Evolutionary conservation across 2,888 invertebrate species (phyloP).

Genomic region (Melipona beecheii): DNA sequence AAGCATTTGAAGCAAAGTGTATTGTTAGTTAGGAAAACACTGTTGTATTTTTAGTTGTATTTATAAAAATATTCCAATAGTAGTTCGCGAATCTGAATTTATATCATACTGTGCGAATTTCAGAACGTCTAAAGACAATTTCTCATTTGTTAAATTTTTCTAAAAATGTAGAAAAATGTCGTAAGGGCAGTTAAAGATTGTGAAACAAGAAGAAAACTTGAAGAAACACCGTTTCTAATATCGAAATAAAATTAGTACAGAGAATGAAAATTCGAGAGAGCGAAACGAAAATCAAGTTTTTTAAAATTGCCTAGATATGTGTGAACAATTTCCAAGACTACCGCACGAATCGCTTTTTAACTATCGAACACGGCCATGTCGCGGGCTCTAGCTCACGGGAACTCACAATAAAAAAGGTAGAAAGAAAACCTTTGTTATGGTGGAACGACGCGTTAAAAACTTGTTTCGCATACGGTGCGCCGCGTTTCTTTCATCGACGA

Average conservation of each 20-base stretch:
- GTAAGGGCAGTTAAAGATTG: neutral
- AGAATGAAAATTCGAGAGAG: neutral
- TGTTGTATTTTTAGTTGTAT: no score
- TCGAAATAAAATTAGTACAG: neutral
- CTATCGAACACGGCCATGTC: neutral
- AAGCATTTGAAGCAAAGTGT: accelerated
- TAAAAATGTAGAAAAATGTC: neutral
- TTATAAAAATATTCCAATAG: neutral
- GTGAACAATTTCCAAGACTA: neutral
- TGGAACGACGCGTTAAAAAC: conserved; percentile 3
- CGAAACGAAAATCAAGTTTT: neutral
- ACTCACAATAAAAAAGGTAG: neutral
- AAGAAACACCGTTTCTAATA: neutral
- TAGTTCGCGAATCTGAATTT: neutral
- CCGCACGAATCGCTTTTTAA: neutral
- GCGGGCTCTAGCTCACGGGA: neutral
- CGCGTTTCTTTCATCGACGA: conserved; percentile 14
- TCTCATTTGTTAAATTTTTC: neutral
- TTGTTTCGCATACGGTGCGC: conserved; percentile 20
- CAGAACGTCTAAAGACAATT: neutral
- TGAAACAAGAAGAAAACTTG: neutral
- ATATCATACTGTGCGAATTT: neutral
- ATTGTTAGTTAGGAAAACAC: no score
- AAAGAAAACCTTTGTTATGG: conserved; percentile 1
- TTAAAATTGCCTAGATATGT: neutral